Base-by-base conservation (phyloP, 2,888 invertebrate species). In the Sarcophaga subvicina region DNA sequence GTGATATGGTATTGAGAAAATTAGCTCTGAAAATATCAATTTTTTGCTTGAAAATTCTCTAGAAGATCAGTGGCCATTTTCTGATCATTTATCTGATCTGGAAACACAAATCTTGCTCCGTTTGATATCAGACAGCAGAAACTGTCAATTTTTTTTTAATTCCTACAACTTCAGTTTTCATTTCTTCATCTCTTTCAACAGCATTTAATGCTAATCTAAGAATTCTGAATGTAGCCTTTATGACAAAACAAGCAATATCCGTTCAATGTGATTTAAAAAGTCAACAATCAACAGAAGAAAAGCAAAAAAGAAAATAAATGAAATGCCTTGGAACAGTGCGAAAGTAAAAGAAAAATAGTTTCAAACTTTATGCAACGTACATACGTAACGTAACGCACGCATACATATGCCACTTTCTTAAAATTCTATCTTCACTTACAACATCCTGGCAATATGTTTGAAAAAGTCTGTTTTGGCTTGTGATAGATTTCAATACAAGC, bases 211-310 rank as follows among this genome's bases (percentile, higher is more conserved):
- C 37, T 37, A 37, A 37, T 37, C 37, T 10, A 37, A 37, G 37
- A 37, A 37, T 37, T 37, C 37, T 37, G 8, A 37, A 37, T 37
- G 37, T 37, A 37, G 37, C 37, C 37, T 37, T 37, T 37, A 8
- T 37, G 37, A 37, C 37, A 37, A 83, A 87, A 87, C 86, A 81
- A 66, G 73, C 78, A 83, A 87, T 87, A 83, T 87, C 83, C 83
- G 86, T 81, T 87, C 78, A 78, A 78, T 66, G 75, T 83, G 86
- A 87, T 87, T 83, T 81, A 87, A 87, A 84, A 87, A 80, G 37
- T 83, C 86, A 81, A 87, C 80, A 87, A 81, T 70, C 80, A 72
- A 62, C 66, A 77, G 22, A 66, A 64, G n/a, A 37, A 37, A 4
- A 80, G 37, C 5, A 60, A 12, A 66, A 75, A 49, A n/a, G 27